phyloP scores from a whole-genome alignment of 2,888 invertebrate species.

The Diarsia mendica region DNA sequence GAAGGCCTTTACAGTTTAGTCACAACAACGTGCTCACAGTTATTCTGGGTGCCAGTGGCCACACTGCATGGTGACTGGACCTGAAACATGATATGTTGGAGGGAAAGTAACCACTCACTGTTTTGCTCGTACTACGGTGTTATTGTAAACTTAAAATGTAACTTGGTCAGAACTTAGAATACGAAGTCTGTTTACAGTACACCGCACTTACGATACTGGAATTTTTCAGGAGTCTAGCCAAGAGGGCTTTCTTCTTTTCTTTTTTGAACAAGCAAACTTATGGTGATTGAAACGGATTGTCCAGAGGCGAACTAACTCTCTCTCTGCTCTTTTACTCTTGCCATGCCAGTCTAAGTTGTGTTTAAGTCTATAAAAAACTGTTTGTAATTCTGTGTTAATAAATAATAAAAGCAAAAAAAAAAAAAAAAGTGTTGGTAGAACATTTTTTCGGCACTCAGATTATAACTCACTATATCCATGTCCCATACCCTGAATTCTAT shows the following conservation, averaged over 20 bases:
- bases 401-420: too few relatives aligned
- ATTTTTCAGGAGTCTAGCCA: not conserved
- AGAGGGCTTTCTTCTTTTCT: not conserved
- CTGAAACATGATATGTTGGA: slow-evolving; percentile 48
- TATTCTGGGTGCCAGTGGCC: slow-evolving; percentile 33
- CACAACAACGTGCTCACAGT: slow-evolving; percentile 47
- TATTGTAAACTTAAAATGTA: slow-evolving; percentile 20
- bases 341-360: too few relatives aligned
- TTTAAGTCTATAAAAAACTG: too few relatives aligned
- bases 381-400: too few relatives aligned
- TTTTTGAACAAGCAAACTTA: not conserved
- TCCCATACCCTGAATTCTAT: not conserved
- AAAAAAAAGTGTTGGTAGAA: too few relatives aligned
- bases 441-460: not conserved
- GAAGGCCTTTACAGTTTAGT: slow-evolving; percentile 41
- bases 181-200: not conserved
- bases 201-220: not conserved
- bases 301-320: not conserved
- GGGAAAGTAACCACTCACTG: slow-evolving; percentile 46
- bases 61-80: slow-evolving; percentile 14
- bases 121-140: slow-evolving; percentile 21
- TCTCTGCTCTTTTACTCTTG: too few relatives aligned
- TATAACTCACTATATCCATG: not conserved
- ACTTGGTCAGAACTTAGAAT: not conserved
- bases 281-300: not conserved